Conservation (phyloP, 2,113 vertebrate species). For the Coreoperca whiteheadi region DNA sequence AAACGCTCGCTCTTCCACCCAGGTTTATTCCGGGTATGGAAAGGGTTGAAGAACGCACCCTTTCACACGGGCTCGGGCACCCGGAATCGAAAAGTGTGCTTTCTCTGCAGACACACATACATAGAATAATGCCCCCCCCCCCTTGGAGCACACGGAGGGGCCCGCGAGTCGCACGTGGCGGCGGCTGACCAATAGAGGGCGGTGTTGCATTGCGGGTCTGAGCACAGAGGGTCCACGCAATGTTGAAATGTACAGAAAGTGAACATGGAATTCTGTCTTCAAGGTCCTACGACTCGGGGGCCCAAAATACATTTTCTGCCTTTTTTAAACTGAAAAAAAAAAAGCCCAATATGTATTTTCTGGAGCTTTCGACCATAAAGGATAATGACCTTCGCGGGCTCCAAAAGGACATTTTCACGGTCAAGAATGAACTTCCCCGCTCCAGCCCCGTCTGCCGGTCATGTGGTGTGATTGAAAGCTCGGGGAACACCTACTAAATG, state of each 20-base stretch:
- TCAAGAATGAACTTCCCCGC: not conserved
- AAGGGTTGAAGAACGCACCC: constrained; percentile 27
- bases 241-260: no score
- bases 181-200: constrained; percentile 81
- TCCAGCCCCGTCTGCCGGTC: no score
- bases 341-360: no score
- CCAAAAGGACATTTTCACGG: not conserved
- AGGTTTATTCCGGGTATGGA: constrained; percentile 6
- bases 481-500: not conserved
- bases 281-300: no score
- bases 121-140: not conserved
- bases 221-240: constrained; percentile 33
- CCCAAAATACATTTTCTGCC: no score
- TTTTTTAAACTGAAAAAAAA: no score
- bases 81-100: constrained; percentile 19
- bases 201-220: constrained; percentile 82
- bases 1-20: constrained; percentile 51
- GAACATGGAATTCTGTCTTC: no score
- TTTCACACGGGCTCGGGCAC: constrained; percentile 25
- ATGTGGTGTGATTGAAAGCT: not conserved
- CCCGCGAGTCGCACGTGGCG: constrained; percentile 63
- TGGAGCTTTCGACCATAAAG: not conserved
- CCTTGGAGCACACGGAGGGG: constrained; percentile 10
- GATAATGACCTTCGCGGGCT: not conserved
- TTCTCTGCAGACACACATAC: not conserved